phyloP scores from a whole-genome alignment of 2,888 invertebrate species.

The Poecilobothrus nobilitatus region DNA sequence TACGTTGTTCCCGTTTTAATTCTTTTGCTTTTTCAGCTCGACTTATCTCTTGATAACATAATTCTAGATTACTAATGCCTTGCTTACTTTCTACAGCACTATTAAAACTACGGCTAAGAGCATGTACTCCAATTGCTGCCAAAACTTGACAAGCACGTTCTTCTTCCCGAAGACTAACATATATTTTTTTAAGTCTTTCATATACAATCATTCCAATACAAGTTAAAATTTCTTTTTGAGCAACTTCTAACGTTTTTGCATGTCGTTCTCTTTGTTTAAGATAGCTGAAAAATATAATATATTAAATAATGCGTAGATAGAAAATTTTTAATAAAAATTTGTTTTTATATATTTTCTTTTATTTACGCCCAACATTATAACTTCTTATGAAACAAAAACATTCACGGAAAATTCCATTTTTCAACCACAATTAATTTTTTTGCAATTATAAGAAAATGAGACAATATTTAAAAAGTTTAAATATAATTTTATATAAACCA shows the following conservation, averaged over 20 bases:
- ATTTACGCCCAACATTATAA: too few relatives aligned
- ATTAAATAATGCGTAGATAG: slow-evolving; percentile 10
- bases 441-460: too few relatives aligned
- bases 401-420: too few relatives aligned
- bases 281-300: slow-evolving; percentile 30
- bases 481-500: too few relatives aligned
- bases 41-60: slow-evolving; percentile 78
- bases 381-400: too few relatives aligned
- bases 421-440: too few relatives aligned
- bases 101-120: slow-evolving; percentile 81
- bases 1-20: slow-evolving; percentile 78
- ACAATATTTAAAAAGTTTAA: too few relatives aligned
- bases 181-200: slow-evolving; percentile 79
- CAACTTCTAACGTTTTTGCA: slow-evolving; percentile 93
- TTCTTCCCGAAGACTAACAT: slow-evolving; percentile 78
- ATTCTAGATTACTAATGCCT: slow-evolving; percentile 78
- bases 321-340: slow-evolving; percentile 11
- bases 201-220: slow-evolving; percentile 91
- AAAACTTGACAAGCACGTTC: slow-evolving; percentile 91
- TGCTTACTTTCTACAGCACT: slow-evolving; percentile 82
- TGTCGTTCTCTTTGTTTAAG: slow-evolving; percentile 77
- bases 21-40: slow-evolving; percentile 79
- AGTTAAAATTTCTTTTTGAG: slow-evolving; percentile 91
- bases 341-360: too few relatives aligned
- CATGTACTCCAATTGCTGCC: slow-evolving; percentile 79